A percentile compares a stretch with the other conserved stretches of the same genome.
Evolutionary conservation across 1,140 invertebrate species (phyloP).

Genomic region (Charaxes varanes): DNA sequence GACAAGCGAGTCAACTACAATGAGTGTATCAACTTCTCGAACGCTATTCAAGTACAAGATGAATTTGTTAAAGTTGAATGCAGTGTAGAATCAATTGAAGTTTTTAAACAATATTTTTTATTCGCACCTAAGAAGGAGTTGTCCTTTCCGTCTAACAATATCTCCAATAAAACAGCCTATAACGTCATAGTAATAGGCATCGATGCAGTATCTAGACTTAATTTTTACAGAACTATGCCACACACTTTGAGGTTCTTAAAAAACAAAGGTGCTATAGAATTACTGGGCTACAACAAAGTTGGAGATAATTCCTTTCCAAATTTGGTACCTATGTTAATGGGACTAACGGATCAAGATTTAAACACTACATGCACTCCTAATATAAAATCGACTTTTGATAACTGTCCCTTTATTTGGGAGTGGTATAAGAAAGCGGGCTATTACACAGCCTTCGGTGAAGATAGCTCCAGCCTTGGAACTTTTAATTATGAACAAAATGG

Average conservation of each 20-base stretch:
- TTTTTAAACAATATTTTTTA: slow-evolving; percentile 81
- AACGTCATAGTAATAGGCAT: slow-evolving; percentile 87
- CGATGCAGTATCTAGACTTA: slow-evolving; percentile 90
- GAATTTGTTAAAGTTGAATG: slow-evolving; percentile 80
- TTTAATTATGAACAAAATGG: slow-evolving; percentile 87
- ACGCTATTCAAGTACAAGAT: slow-evolving; percentile 47
- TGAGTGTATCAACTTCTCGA: slow-evolving; percentile 50
- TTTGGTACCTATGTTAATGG: slow-evolving; percentile 81
- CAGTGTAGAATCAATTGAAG: slow-evolving; percentile 37
- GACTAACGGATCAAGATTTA: slow-evolving; percentile 76
- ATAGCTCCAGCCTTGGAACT: slow-evolving; percentile 79
- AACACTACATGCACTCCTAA: slow-evolving; percentile 72
- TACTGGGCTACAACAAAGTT: slow-evolving; percentile 87
- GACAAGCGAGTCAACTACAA: slow-evolving; percentile 53
- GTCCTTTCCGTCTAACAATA: slow-evolving; percentile 11
- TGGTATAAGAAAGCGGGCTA: slow-evolving; percentile 81
- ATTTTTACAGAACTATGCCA: slow-evolving; percentile 87
- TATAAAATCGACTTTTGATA: slow-evolving; percentile 63
- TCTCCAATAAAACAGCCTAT: slow-evolving; percentile 30
- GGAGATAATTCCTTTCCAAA: slow-evolving; percentile 90
- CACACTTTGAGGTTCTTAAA: slow-evolving; percentile 77
- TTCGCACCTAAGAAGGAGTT: slow-evolving; percentile 72
- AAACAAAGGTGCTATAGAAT: slow-evolving; percentile 76
- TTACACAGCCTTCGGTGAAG: slow-evolving; percentile 86
- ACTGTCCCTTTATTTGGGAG: slow-evolving; percentile 88